Conservation (phyloP, 2,888 invertebrate species). For the Carpatolechia fugitivella region DNA sequence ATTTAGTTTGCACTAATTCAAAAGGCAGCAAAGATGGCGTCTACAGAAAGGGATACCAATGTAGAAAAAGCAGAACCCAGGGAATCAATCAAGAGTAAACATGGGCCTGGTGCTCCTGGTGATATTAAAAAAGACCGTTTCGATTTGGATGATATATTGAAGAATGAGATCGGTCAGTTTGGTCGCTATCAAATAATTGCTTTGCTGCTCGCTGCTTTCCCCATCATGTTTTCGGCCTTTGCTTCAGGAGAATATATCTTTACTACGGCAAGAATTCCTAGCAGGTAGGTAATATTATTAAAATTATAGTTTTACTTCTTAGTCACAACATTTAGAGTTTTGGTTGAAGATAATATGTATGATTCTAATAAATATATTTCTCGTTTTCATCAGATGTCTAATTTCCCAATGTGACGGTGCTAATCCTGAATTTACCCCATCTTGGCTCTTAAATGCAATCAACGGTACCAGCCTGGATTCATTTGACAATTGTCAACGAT, state of each 20-base stretch:
- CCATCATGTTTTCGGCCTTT: conserved; percentile 66
- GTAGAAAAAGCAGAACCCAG: conserved; percentile 36
- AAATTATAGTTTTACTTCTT: no score
- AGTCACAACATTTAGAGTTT: no score
- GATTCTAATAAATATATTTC: no score
- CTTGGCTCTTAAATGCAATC: conserved; percentile 57
- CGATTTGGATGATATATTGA: conserved; percentile 60
- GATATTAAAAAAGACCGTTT: conserved; percentile 26
- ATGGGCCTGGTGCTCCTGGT: conserved; percentile 1
- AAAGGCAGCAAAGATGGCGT: neutral
- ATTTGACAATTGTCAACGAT: conserved; percentile 57
- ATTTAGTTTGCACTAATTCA: neutral
- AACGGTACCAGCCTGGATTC: conserved; percentile 37
- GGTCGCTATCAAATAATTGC: conserved; percentile 58
- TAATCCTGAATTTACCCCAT: conserved; percentile 45
- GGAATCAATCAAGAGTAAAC: conserved; percentile 30
- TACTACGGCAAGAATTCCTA: conserved; percentile 63
- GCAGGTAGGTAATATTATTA: conserved; percentile 41
- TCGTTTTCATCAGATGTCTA: conserved; percentile 43
- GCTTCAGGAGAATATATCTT: conserved; percentile 70
- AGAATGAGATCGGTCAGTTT: conserved; percentile 64
- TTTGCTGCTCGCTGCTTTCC: conserved; percentile 58
- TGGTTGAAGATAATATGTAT: no score
- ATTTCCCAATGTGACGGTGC: conserved; percentile 55
- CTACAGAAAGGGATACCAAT: neutral